phyloP scores from a whole-genome alignment of 2,888 invertebrate species.

The Zeuzera pyrina region DNA sequence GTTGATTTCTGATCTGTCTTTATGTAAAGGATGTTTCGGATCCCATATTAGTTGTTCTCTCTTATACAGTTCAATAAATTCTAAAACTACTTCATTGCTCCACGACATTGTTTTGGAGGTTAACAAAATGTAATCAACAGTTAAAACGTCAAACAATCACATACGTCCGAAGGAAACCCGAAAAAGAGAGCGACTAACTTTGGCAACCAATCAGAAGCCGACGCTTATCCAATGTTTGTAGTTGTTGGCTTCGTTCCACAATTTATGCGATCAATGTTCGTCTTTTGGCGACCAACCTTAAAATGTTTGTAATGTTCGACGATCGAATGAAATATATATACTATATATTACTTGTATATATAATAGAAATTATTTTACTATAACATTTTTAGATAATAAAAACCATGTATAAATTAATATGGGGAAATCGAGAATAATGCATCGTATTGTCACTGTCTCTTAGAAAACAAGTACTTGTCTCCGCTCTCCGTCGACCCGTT shows the following conservation, averaged over 20 bases:
- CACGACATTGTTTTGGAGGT: conserved; percentile 44
- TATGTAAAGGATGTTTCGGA: conserved; percentile 45
- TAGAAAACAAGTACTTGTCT: too few species aligned
- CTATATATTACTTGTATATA: too few species aligned
- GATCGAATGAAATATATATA: neutral
- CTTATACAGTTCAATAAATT: conserved; percentile 54
- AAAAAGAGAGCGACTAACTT: conserved; percentile 23
- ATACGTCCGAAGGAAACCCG: conserved; percentile 19
- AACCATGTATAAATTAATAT: too few species aligned
- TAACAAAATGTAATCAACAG: too few species aligned
- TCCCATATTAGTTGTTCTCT: conserved; percentile 54
- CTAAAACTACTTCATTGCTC: conserved; percentile 47
- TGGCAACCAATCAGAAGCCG: conserved; percentile 32
- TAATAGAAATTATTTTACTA: too few species aligned
- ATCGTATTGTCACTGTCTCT: too few species aligned
- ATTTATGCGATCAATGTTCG: conserved; percentile 33
- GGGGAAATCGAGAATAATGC: too few species aligned
- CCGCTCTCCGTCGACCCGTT: too few species aligned
- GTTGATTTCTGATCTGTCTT: conserved; percentile 43
- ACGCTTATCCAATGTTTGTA: conserved; percentile 45
- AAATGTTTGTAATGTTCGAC: conserved; percentile 14
- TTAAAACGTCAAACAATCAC: neutral
- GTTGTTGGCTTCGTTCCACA: conserved; percentile 48
- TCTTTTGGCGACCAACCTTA: conserved; percentile 37
- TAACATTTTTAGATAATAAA: too few species aligned